phyloP scores from a whole-genome alignment of 2,797 vertebrate genomes.

The Champsocephalus gunnari region DNA sequence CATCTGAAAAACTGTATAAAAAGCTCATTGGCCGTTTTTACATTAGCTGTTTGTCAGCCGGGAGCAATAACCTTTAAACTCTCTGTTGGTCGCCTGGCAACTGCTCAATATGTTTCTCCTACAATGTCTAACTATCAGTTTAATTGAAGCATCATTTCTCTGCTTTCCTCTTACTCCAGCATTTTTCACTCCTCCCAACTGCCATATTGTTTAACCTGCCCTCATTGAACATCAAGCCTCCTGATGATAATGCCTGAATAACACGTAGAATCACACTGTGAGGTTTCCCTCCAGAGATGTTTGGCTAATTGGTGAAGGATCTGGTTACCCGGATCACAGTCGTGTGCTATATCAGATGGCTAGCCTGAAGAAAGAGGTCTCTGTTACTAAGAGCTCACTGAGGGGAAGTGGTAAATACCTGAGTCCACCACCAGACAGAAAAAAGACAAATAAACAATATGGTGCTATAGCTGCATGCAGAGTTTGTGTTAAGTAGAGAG shows the following conservation, averaged over 20 bases:
- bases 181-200: neutral
- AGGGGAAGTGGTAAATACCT: slow-evolving; percentile 60
- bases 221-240: neutral
- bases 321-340: slow-evolving; percentile 48
- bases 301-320: slow-evolving; percentile 52
- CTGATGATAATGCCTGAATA: neutral
- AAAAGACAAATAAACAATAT: slow-evolving; percentile 64
- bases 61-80: neutral
- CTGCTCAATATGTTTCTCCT: slow-evolving; percentile 12
- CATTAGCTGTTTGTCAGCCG: neutral
- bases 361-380: slow-evolving; percentile 44
- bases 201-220: neutral
- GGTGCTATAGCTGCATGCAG: slow-evolving; percentile 42
- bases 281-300: slow-evolving; percentile 30
- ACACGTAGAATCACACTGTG: slow-evolving; percentile 7
- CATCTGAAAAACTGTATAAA: no score
- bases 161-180: neutral
- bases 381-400: slow-evolving; percentile 24
- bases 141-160: neutral
- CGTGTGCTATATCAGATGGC: slow-evolving; percentile 40
- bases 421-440: slow-evolving; percentile 13
- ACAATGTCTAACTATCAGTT: neutral
- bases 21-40: neutral
- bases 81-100: slow-evolving; percentile 44
- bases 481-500: slow-evolving; percentile 8